Evolutionary conservation across 2,888 invertebrate species (phyloP).

Genomic region (Folsomia candida): DNA sequence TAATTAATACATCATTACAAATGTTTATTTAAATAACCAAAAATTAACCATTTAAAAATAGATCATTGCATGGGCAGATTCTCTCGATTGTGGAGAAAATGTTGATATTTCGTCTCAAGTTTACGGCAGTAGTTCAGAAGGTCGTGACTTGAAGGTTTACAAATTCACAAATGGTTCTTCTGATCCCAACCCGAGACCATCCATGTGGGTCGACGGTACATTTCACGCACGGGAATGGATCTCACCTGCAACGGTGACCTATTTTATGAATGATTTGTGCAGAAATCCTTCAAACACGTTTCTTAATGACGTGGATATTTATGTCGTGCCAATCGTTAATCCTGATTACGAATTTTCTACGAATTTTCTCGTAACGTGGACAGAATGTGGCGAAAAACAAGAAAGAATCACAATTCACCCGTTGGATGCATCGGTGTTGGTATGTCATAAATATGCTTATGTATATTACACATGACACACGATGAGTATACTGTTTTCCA

Average conservation of each 20-base stretch:
- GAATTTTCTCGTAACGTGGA: constrained; percentile 54
- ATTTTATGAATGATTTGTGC: constrained; percentile 67
- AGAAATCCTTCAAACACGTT: constrained; percentile 56
- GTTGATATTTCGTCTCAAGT: constrained; percentile 39
- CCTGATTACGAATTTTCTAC: constrained; percentile 77
- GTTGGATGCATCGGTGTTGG: constrained; percentile 65
- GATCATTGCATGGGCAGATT: constrained; percentile 48
- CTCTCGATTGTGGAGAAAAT: constrained; percentile 32
- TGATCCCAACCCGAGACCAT: neutral
- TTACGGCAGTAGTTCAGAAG: constrained; percentile 49
- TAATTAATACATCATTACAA: too few species aligned
- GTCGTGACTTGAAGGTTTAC: constrained; percentile 46
- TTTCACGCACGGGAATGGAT: constrained; percentile 75
- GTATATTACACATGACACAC: too few species aligned
- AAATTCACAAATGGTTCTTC: constrained; percentile 27
- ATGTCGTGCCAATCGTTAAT: constrained; percentile 71
- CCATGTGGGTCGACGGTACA: neutral
- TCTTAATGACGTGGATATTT: constrained; percentile 62
- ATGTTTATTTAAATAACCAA: too few species aligned
- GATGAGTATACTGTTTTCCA: too few species aligned
- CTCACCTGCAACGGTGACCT: constrained; percentile 71
- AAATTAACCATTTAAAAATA: too few species aligned
- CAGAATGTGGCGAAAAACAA: constrained; percentile 71
- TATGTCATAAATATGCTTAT: too few species aligned
- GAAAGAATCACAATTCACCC: constrained; percentile 54